phyloP scores from a whole-genome alignment of 1,140 invertebrate genomes.

The Drosophila suzukii region DNA sequence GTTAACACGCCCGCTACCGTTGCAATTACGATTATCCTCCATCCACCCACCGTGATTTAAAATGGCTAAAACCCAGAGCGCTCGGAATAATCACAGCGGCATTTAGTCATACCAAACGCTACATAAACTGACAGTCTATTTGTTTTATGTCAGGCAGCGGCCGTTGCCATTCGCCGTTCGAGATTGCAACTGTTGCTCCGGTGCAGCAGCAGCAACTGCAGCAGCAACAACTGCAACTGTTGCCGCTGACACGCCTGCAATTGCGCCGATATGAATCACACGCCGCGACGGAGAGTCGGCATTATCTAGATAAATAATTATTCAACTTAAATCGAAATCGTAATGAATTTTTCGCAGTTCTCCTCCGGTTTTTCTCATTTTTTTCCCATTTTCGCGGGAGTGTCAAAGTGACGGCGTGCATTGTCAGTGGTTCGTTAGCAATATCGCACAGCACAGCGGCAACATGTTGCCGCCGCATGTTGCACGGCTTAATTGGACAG shows the following conservation, averaged over 20 bases:
- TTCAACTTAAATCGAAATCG: constrained; percentile 83
- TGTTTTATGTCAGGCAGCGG: constrained; percentile 73
- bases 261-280: constrained; percentile 76
- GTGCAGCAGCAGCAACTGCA: constrained; percentile 3
- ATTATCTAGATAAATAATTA: constrained; percentile 83
- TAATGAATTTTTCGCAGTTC: constrained; percentile 75
- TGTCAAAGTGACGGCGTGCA: constrained; percentile 79
- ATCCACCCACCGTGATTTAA: constrained; percentile 11
- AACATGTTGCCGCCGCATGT: constrained; percentile 76
- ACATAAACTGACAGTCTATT: constrained; percentile 82
- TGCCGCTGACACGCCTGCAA: constrained; percentile 76
- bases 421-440: constrained; percentile 81
- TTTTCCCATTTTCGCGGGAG: constrained; percentile 54
- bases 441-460: constrained; percentile 57
- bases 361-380: constrained; percentile 1
- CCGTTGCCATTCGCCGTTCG: constrained; percentile 49
- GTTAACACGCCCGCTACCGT: constrained; percentile 23
- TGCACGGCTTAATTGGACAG: constrained; percentile 77
- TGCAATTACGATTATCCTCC: constrained; percentile 42
- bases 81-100: constrained; percentile 59
- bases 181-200: constrained; percentile 25
- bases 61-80: background rate
- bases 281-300: constrained; percentile 31
- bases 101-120: constrained; percentile 79
- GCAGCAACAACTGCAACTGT: constrained; percentile 30